Evolutionary conservation across 2,888 invertebrate genomes (phyloP).

Genomic region (Lepidocyrtoides sp.): DNA sequence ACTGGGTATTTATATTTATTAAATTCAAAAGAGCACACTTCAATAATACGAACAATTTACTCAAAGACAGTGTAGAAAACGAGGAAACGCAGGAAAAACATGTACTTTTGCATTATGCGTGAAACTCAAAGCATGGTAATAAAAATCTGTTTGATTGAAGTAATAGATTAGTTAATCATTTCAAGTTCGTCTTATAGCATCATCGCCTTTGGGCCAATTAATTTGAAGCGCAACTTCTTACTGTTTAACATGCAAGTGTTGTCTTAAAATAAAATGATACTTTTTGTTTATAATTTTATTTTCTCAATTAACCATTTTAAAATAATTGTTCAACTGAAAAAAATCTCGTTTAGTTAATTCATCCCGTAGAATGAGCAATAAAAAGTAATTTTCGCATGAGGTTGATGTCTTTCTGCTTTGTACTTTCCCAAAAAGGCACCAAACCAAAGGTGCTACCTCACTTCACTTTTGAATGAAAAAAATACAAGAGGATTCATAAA

Average conservation of each 20-base stretch:
- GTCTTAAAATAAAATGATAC: conserved; percentile 32
- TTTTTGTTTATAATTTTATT: background rate
- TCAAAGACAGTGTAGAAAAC: background rate
- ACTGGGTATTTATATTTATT: conserved; percentile 38
- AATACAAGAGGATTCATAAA: too few relatives aligned
- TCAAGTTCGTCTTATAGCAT: background rate
- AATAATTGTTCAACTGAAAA: background rate
- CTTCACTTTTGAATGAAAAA: too few relatives aligned
- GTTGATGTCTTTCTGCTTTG: too few relatives aligned
- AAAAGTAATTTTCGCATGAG: too few relatives aligned
- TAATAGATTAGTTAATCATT: background rate
- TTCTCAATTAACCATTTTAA: background rate
- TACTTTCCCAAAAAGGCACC: too few relatives aligned
- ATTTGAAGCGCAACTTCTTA: background rate
- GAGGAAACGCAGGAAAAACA: background rate
- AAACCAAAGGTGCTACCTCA: too few relatives aligned
- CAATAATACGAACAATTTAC: background rate
- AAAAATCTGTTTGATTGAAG: background rate
- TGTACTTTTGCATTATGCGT: background rate
- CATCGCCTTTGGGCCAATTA: too few relatives aligned
- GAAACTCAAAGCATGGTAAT: too few relatives aligned
- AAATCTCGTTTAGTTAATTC: background rate
- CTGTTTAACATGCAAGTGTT: conserved; percentile 32
- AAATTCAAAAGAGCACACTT: background rate
- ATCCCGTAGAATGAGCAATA: too few relatives aligned